phyloP scores from a whole-genome alignment of 64 coral and sea anemone species.

The Porites australiensis region DNA sequence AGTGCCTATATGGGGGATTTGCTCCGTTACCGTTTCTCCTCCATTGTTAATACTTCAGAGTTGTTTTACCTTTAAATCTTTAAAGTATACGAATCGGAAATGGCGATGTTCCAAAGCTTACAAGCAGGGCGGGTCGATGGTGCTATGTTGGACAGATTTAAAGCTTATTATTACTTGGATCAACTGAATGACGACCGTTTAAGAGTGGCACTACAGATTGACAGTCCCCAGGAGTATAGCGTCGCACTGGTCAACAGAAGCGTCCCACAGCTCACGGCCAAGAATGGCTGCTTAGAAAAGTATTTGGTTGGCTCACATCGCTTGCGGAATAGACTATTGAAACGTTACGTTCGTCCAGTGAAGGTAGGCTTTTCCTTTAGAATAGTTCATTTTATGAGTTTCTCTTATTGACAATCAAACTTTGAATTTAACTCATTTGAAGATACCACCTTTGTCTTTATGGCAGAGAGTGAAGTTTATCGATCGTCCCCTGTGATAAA shows the following conservation, averaged over 20 bases:
- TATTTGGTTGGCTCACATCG: neutral
- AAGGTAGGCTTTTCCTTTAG: neutral
- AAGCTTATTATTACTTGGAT: constrained; percentile 51
- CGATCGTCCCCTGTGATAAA: too few relatives aligned
- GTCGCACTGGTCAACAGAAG: constrained; percentile 14
- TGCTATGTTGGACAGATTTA: constrained; percentile 51
- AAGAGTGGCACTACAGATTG: constrained; percentile 10
- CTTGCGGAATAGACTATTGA: constrained; percentile 28
- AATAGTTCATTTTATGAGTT: too few relatives aligned
- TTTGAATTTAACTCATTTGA: too few relatives aligned
- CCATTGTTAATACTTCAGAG: neutral
- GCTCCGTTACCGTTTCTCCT: neutral
- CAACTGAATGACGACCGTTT: constrained; percentile 10
- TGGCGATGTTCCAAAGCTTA: constrained; percentile 28
- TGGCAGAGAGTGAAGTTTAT: too few relatives aligned
- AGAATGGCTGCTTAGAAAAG: constrained; percentile 25
- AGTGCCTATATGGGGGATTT: too few relatives aligned
- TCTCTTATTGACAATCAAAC: too few relatives aligned
- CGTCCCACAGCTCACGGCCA: constrained; percentile 10
- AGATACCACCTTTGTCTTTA: too few relatives aligned
- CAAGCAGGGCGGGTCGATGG: constrained; percentile 32
- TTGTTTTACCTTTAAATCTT: neutral
- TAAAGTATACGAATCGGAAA: constrained; percentile 24
- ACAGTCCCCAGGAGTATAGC: neutral
- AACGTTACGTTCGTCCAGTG: constrained; percentile 50